Evolutionary conservation across 2,797 vertebrate genomes (phyloP).

Genomic region (Pteropus rufus): DNA sequence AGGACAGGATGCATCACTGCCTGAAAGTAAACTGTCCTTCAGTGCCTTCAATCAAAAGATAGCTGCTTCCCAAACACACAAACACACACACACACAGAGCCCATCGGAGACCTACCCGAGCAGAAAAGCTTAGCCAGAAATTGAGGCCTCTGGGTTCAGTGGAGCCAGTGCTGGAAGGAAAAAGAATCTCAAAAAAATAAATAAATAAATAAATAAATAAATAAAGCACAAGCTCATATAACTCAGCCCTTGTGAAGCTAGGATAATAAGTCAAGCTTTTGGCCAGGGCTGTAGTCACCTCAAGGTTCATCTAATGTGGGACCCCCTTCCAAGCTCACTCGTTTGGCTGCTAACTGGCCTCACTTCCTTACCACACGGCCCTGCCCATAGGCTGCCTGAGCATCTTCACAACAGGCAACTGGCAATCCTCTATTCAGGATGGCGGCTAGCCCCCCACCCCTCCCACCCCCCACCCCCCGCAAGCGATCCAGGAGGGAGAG

Average conservation of each 20-base stretch:
- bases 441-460: background rate
- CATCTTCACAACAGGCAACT: background rate
- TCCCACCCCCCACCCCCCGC: no score
- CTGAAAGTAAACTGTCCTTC: background rate
- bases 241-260: background rate
- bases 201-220: no score
- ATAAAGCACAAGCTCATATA: background rate
- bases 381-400: background rate
- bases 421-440: background rate
- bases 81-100: background rate
- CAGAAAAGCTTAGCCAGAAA: background rate
- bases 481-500: background rate
- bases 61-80: constrained; percentile 23
- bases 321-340: constrained; percentile 6
- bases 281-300: background rate
- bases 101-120: background rate
- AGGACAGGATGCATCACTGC: background rate
- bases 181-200: background rate
- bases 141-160: background rate
- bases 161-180: background rate
- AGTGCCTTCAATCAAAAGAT: background rate
- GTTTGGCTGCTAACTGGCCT: background rate
- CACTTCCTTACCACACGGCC: background rate
- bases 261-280: constrained; percentile 18
- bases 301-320: background rate